Base-by-base conservation (phyloP, 1,140 invertebrate species). In the Sinella curviseta region DNA sequence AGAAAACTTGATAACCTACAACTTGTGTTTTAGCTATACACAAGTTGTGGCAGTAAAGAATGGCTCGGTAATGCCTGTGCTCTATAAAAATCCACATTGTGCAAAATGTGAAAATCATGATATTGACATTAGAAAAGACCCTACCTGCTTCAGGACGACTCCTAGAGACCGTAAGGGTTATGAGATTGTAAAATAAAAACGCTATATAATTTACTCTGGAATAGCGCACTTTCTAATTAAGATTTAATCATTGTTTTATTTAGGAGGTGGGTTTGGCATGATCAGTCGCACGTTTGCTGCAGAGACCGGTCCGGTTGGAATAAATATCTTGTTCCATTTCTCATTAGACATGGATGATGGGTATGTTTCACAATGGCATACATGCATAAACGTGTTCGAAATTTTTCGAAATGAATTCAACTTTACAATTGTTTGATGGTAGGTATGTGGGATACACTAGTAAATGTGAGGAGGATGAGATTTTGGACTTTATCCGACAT, bases 11-110 rank as follows among this genome's bases (percentile, higher is more conserved):
- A 31, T 48, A 30, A 24, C 36, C 8, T 24, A 36, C 20, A 30
- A 39, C 33, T 24, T 83, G 3, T 83, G 82, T 35, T 17, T 20
- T 0, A 76, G 48, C 24, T 83, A 83, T 28, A 76, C 76, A 0
- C 80, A 81, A 35, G 54, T 60, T 26, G 36, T 79, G 0, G 0
- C 12, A 31, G n/a, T 70, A 14, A 1, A 24, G 16, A 39, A 39
- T 24, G 3, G 2, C 2, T n/a, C 34, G 14, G 20, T 8, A 24
- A 36, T 1, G 2, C 2, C 26, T 4, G 33, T 24, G 0, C 73
- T 83, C 16, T 88, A 84, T 79, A 88, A 86, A 77, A 88, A 88
- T 79, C 84, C 84, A 20, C 85, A 88, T 77, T 88, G 87, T 82
- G 86, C 85, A 39, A 67, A 81, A 16, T 88, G 87, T 77, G 84